Evolutionary conservation across 2,113 vertebrate species (phyloP).

Genomic region (Athene cunicularia): DNA sequence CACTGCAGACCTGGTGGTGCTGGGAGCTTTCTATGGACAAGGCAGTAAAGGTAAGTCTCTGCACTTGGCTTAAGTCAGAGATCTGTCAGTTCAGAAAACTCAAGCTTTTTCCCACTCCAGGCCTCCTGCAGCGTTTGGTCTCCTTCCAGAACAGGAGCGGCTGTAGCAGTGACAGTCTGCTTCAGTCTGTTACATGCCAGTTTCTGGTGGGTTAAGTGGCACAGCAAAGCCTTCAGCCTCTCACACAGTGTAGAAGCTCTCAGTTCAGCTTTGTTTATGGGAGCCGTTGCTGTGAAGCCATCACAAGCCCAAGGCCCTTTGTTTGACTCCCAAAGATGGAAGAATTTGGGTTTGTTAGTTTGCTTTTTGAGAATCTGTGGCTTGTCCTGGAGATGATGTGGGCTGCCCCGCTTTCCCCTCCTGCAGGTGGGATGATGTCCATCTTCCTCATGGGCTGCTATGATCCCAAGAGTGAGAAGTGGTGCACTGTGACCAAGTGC

Average conservation of each 20-base stretch:
- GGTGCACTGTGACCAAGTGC: constrained; percentile 99
- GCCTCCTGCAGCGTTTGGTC: not conserved
- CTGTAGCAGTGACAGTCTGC: not conserved
- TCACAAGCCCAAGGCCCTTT: not conserved
- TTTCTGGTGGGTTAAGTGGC: not conserved
- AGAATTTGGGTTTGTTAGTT: not conserved
- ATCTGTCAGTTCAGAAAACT: not conserved
- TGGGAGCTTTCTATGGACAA: constrained; percentile 96
- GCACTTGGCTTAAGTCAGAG: not conserved
- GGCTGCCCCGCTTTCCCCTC: not conserved
- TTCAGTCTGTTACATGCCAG: not conserved
- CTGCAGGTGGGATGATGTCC: constrained; percentile 96
- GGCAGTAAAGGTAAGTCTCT: constrained; percentile 88
- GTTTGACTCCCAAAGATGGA: not conserved
- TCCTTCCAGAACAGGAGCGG: not conserved
- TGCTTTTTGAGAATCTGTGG: not conserved
- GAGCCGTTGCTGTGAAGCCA: not conserved
- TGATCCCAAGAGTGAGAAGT: constrained; percentile 88
- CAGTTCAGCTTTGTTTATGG: not conserved
- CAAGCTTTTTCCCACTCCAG: not conserved
- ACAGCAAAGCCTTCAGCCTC: not conserved
- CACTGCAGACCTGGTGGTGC: constrained; percentile 94
- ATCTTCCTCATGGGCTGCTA: constrained; percentile 99
- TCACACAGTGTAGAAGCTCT: not conserved
- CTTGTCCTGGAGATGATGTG: not conserved